These are phyloP conservation scores for Gavialis gangeticus DNA, from an alignment of 2,113 vertebrate genomes.

Conservation along the genomic window DNA sequence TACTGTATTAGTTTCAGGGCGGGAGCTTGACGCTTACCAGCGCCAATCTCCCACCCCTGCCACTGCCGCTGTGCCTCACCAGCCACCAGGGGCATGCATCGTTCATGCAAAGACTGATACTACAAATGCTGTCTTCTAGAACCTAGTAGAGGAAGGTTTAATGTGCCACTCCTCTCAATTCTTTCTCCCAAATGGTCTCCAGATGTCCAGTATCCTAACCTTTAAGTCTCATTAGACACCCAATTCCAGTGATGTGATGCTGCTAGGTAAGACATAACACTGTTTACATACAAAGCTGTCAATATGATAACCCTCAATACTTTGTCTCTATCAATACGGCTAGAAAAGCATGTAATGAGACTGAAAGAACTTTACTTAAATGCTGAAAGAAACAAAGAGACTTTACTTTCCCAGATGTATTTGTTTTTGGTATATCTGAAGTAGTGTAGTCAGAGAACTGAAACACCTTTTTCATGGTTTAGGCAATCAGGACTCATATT, in stretches of 20 bases:
- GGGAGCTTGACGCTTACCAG: too few relatives aligned
- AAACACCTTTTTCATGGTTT: neutral
- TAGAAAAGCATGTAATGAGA: neutral
- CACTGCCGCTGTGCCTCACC: too few relatives aligned
- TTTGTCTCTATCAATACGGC: neutral
- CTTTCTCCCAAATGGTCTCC: neutral
- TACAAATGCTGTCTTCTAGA: neutral
- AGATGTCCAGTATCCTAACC: neutral
- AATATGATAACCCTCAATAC: neutral
- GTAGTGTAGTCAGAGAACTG: neutral
- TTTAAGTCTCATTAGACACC: neutral
- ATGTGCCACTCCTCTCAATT: neutral
- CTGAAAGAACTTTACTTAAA: neutral
- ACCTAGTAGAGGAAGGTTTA: neutral
- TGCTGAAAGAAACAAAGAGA: neutral
- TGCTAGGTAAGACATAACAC: neutral
- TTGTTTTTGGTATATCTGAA: neutral
- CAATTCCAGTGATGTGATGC: neutral
- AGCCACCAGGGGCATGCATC: too few relatives aligned
- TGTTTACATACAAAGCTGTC: neutral
- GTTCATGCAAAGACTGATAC: rapidly evolving
- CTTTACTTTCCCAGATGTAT: neutral
- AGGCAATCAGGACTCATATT: too few relatives aligned
- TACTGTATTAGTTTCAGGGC: neutral
- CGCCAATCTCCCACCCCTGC: too few relatives aligned